phyloP scores from a whole-genome alignment of 2,797 vertebrate genomes.

The Cyclopterus lumpus region DNA sequence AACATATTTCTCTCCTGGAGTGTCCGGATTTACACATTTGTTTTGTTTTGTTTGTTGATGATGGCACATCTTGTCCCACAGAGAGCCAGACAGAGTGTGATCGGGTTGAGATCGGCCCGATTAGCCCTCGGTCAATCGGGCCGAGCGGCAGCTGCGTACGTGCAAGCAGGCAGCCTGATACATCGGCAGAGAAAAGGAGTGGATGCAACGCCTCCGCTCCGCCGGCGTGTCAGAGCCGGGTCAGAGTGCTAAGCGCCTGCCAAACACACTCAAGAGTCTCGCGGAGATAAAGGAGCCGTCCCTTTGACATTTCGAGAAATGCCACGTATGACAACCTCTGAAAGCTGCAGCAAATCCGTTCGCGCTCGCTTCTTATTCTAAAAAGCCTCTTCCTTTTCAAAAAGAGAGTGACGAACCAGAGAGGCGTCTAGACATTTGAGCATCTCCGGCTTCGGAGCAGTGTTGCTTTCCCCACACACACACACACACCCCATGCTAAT shows the following conservation, averaged over 20 bases:
- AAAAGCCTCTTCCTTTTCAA: conserved; percentile 61
- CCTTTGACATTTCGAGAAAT: conserved; percentile 74
- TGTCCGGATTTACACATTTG: not conserved
- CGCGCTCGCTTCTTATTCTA: conserved; percentile 51
- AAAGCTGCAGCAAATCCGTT: conserved; percentile 59
- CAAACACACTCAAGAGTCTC: conserved; percentile 61
- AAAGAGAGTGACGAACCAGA: conserved; percentile 65
- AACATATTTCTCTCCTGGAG: not conserved
- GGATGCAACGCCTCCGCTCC: conserved; percentile 33
- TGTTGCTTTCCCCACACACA: conserved; percentile 3
- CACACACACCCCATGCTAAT: conserved; percentile 46
- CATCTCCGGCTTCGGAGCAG: conserved; percentile 47
- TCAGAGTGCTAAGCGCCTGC: conserved; percentile 61
- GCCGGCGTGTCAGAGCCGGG: conserved; percentile 44
- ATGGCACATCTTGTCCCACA: not conserved
- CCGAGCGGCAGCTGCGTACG: conserved; percentile 8
- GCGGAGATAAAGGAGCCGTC: conserved; percentile 58
- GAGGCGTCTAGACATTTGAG: conserved; percentile 61
- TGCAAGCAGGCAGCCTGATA: conserved; percentile 32
- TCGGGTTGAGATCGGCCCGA: not conserved
- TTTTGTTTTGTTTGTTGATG: not conserved
- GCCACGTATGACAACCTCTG: conserved; percentile 70
- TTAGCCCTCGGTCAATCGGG: not conserved
- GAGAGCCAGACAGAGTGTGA: not conserved
- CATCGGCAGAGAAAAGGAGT: conserved; percentile 32